Evolutionary conservation across 1,140 invertebrate species (phyloP), one percentile per base, ranked within the genome.

Genomic region (Drosophila malerkotliana): DNA sequence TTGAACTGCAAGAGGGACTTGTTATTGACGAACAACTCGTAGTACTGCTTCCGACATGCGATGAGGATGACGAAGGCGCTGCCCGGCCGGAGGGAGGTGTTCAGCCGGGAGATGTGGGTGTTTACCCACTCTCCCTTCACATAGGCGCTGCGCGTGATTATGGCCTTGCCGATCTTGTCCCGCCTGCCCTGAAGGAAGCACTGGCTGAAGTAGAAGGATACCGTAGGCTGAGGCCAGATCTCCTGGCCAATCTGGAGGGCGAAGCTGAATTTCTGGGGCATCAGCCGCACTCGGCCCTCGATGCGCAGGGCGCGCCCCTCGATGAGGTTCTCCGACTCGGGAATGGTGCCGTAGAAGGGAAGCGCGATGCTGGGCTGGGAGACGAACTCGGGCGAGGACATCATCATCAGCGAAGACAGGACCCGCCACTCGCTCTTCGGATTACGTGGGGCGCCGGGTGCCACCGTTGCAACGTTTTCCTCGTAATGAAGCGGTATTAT

Each of bases 221-320:
- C 93, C 10, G 85, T 89, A 3, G 94, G 93, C 91, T 94, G 93
- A 1, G 94, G 94, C 92, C 94, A 95, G 44, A 94, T 88, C 34
- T 92, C 91, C 67, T 92, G 90, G n/a, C 93, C 94, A 34, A 93
- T 92, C 79, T 95, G 94, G 14, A 96, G 83, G 89, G 95, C 94
- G 21, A 96, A 91, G 68, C 93, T 93, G 85, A 96, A 95, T 83
- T 93, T 93, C 68, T 94, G 92, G 12, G 94, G 94, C 63, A 95
- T 91, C 32, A 95, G 85, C 76, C 94, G 94, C 15, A 95, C 90
- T 75, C 92, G 92, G 15, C 94, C 94, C 58, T 92, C 92, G 32
- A 95, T 93, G 45, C 93, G 92, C 14, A 95, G 66, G 44, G 92
- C 90, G 94, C 57, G 60, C 79, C 85, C 21, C 2, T 74, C 68